A percentile compares a stretch with the other conserved stretches of the same genome.
phyloP scores from a whole-genome alignment of 2,888 invertebrate genomes.

The Podabrus alpinus region DNA sequence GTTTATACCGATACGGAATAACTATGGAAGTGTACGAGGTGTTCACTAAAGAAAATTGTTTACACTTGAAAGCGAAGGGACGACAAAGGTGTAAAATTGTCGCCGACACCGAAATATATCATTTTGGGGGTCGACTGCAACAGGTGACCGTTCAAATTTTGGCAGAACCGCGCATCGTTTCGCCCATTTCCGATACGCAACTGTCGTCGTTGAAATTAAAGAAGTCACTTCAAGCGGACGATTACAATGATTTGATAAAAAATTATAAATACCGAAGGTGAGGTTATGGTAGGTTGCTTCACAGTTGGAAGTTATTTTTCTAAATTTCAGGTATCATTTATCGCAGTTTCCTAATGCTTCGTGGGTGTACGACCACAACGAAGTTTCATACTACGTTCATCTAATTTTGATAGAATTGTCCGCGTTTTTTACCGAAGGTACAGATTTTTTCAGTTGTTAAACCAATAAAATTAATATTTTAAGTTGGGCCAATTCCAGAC shows the following conservation, averaged over 20 bases:
- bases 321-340: conserved; percentile 46
- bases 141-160: conserved; percentile 69
- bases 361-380: conserved; percentile 52
- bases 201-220: conserved; percentile 56
- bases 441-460: too few species aligned
- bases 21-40: conserved; percentile 72
- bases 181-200: conserved; percentile 59
- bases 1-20: conserved; percentile 59
- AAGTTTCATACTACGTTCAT: conserved; percentile 47
- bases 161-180: conserved; percentile 66
- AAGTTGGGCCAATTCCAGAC: too few species aligned
- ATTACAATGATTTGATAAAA: conserved; percentile 42
- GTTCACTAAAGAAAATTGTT: conserved; percentile 60
- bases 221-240: conserved; percentile 45
- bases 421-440: conserved; percentile 45
- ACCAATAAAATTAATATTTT: too few species aligned
- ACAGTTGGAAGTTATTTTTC: neutral
- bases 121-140: conserved; percentile 53
- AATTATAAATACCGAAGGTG: conserved; percentile 51
- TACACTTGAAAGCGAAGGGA: conserved; percentile 72
- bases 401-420: conserved; percentile 43
- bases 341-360: conserved; percentile 47
- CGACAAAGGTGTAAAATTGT: conserved; percentile 74
- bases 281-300: neutral
- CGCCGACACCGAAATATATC: conserved; percentile 47